Percentiles rank a stretch among this genome's conserved stretches.
These are phyloP conservation scores for Erinaceus europaeus DNA, from an alignment of 2,113 vertebrate genomes.

Conservation along the genomic window DNA sequence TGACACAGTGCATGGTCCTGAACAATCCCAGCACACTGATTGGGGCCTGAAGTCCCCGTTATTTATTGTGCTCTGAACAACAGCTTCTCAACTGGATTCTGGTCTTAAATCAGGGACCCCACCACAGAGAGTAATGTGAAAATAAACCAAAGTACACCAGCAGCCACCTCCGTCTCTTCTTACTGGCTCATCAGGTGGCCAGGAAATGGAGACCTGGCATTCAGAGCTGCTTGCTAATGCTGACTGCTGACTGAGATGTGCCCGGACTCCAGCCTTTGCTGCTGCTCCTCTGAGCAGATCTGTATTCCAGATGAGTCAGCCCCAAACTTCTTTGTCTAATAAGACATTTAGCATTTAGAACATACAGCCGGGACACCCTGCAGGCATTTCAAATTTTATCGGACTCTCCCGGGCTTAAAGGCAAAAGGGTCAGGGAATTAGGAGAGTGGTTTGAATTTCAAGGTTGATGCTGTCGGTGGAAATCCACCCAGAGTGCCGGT, in stretches of 20 bases:
- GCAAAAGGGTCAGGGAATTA: slow-evolving; percentile 49
- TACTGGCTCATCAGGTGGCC: neutral
- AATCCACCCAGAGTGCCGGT: neutral
- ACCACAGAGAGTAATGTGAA: slow-evolving; percentile 38
- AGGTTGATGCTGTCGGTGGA: slow-evolving; percentile 42
- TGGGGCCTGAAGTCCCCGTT: neutral
- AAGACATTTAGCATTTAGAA: slow-evolving; percentile 66
- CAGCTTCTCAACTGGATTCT: slow-evolving; percentile 30
- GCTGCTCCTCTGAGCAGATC: neutral
- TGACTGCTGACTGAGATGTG: neutral
- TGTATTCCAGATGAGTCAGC: slow-evolving; percentile 42
- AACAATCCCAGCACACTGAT: neutral
- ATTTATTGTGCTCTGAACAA: slow-evolving; percentile 41
- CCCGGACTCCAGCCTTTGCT: neutral
- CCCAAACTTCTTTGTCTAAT: slow-evolving; percentile 50
- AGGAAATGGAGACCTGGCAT: neutral
- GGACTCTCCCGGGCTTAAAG: slow-evolving; percentile 54
- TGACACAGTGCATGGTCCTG: neutral
- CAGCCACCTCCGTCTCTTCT: neutral
- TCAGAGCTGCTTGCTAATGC: slow-evolving; percentile 33
- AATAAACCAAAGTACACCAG: neutral
- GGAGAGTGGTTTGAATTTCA: slow-evolving; percentile 34
- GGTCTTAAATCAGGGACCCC: slow-evolving; percentile 54
- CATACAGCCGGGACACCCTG: slow-evolving; percentile 31
- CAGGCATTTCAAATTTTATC: slow-evolving; percentile 57